Base-by-base conservation (phyloP, 1,140 invertebrate species). In the Diplogasteroides magnus region DNA sequence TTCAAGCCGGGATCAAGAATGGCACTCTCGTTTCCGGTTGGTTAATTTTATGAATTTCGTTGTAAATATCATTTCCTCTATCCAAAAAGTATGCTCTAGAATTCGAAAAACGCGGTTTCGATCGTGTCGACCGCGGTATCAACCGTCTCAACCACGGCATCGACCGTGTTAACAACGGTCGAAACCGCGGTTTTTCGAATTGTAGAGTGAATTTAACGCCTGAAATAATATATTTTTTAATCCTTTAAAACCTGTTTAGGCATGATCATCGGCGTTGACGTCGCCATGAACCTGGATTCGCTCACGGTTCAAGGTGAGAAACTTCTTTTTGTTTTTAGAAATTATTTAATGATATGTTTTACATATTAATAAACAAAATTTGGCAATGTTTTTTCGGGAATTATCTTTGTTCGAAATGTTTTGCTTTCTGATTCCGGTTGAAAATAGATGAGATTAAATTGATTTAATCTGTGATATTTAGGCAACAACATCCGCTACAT, bases 1-100 rank as follows among this genome's bases (percentile, higher is more conserved):
- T 99, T 98, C 85, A 99, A 98, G 87, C n/a, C 81, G 97, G 99
- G 85, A 84, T 99, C 37, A 99, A 99, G 86, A 99, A 99, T 88
- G 96, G 97, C 2, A 97, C 95, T 61, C 91, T 94, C 84, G 92
- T 98, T 19, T 69, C 57, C 14, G 78, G 70, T 68, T n/a, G 59
- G 59, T 6, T 28, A 31, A 25, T 58, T 13, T 26, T 55, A n/a
- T n/a, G n/a, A n/a, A n/a, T n/a, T 26, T 55, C n/a, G n/a, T 19
- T 31, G 14, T 31, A 64, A 32, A 64, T 19, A 31, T n/a, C n/a
- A 25, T 31, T 64, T 19, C 11, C 32, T 31, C 23, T 2, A 1
- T 64, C 32, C 27, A 64, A n/a, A n/a, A n/a, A n/a, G n/a, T n/a
- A n/a, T n/a, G n/a, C n/a, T n/a, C n/a, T n/a, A n/a, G n/a, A n/a